Evolutionary conservation across 2,113 vertebrate species (phyloP).

Genomic region (Neopipo cinnamomea): DNA sequence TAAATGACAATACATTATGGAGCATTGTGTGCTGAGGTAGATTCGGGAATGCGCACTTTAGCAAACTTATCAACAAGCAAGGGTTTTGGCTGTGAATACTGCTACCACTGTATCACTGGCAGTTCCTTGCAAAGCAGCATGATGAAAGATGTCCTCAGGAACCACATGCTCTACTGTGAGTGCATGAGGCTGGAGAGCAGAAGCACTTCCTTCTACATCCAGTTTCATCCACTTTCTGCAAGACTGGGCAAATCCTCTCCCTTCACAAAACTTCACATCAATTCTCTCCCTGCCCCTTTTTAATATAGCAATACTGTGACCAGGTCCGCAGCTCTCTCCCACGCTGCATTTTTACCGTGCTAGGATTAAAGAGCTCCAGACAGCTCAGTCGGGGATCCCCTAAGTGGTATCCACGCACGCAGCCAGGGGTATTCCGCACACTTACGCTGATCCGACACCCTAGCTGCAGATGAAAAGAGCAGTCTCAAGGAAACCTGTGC

Average conservation of each 20-base stretch:
- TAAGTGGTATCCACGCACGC: not conserved
- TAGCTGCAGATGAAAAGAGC: not conserved
- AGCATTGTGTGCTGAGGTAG: not conserved
- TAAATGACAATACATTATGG: fast-evolving
- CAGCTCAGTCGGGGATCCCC: not conserved
- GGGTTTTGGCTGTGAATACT: not conserved
- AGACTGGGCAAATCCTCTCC: not conserved
- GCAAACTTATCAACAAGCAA: not conserved
- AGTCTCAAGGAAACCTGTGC: not conserved
- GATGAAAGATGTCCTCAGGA: not conserved
- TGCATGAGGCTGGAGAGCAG: not conserved
- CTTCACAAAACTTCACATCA: not conserved
- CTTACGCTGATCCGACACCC: not conserved
- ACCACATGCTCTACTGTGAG: not conserved
- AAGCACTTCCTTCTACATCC: not conserved
- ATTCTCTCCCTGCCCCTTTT: not conserved
- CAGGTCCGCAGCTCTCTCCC: not conserved
- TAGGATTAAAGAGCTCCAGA: not conserved
- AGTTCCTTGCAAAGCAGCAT: not conserved
- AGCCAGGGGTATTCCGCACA: not conserved
- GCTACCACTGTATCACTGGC: not conserved
- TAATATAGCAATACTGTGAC: fast-evolving
- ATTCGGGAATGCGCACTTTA: not conserved
- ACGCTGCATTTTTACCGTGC: not conserved
- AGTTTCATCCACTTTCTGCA: not conserved